Base-by-base conservation (phyloP, 2,113 vertebrate genomes). In the Notarius lentiginosus region DNA sequence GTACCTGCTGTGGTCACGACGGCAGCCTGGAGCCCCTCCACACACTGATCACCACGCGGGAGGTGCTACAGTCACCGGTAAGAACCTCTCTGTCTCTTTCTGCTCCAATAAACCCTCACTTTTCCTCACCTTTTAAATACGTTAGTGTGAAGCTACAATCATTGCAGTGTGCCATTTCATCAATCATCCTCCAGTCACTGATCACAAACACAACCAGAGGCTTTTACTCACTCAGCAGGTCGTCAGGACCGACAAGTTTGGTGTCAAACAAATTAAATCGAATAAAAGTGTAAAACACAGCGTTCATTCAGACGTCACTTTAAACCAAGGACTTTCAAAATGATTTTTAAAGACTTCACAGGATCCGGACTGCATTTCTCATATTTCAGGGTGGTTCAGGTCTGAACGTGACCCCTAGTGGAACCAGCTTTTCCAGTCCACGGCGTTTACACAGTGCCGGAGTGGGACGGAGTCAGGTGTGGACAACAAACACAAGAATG, bases 11-110 rank as follows among this genome's bases (percentile, higher is more conserved):
- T 92, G 94, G 89, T 95, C 94, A 86, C 68, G 94, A 6, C 94
- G 47, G 27, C 93, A 87, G 88, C 94, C 93, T 0, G 94, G 93
- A 0, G 92, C 93, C 0, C 85, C 94, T 51, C 93, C 96, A 0
- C 87, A 96, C 76, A 93, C 83, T 0, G 97, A 99, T 85, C 93
- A 96, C 58, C 97, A 97, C 0, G 97, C 97, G 0, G 97, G 97
- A 0, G 90, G 96, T 0, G 7, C 94, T 11, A 94, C 96, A 76
- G 91, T 97, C 55, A 94, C 93, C 86, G 96, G 96, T 97, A 87
- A 94, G 7, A 2, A 18, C 17, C 30, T 53, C 51, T 11, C 7
- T 10, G 7, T 53, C 51, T 53, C 51, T 10, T 2, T 53, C 51
- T 53, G 18, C 58, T 65, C 24, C 61, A 10, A n/a, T 9, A 22